Conservation (phyloP, 37 sponge, comb jelly and placozoan genomes). For the Haliclona indistincta region DNA sequence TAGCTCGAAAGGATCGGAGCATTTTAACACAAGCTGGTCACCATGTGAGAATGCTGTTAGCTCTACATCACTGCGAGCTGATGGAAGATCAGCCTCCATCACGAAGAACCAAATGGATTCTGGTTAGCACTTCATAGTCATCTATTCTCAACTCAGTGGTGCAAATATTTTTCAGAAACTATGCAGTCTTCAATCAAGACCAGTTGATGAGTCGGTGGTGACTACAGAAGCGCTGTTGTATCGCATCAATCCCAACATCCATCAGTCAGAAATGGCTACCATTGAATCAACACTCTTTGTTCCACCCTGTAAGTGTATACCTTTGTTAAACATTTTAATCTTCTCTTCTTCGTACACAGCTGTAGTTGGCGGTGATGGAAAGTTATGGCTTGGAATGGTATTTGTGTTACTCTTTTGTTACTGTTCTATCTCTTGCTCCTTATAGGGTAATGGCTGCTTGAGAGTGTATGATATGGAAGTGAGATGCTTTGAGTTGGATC, state of each 20-base stretch:
- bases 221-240: constrained; percentile 52
- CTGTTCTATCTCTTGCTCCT: background rate
- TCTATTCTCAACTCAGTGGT: no score
- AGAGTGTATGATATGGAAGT: constrained; percentile 77
- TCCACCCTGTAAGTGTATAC: constrained; percentile 42
- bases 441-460: constrained; percentile 70
- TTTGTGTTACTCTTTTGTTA: constrained; percentile 7
- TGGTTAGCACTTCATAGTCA: no score
- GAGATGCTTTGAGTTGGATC: constrained; percentile 64
- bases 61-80: no score
- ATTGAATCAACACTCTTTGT: constrained; percentile 76
- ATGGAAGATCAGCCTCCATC: no score
- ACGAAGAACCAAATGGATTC: no score
- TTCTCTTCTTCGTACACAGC: background rate
- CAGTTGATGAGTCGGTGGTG: background rate
- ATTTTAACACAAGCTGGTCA: no score
- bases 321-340: background rate
- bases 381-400: constrained; percentile 81
- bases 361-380: constrained; percentile 48
- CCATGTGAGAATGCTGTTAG: no score
- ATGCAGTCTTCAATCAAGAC: constrained; percentile 1
- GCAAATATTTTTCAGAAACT: constrained; percentile 10
- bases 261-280: constrained; percentile 57
- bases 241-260: constrained; percentile 71
- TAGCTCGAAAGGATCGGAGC: no score